Evolutionary conservation across 2,888 invertebrate genomes (phyloP), one percentile per base, ranked within the genome.

Genomic region (Polylopha cassiicola): DNA sequence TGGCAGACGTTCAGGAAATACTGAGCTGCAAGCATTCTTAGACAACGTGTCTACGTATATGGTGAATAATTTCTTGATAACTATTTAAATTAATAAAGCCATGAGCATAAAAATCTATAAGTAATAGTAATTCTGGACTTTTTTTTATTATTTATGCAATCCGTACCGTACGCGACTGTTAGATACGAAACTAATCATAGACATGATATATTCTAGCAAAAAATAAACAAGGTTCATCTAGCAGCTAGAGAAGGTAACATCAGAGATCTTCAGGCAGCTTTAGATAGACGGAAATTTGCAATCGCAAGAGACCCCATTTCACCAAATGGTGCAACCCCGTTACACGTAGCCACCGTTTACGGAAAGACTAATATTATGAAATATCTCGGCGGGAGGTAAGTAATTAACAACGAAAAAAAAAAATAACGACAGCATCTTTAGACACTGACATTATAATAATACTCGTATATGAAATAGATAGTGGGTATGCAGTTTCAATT

Each of bases 251-350:
- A 93, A 53, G 97, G 97, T 3, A 93, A 92, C 61, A 86, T 97
- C 48, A 86, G 93, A 54, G 93, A 95, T 55, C 85, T 97, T 37
- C 95, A 95, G 74, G 90, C 93, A 52, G 91, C 95, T 1, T 73
- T 96, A 58, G 95, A 97, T 75, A 86, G 97, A 51, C 91, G 96
- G 64, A 95, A 95, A 88, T 94, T 97, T 67, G 96, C 95, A 1
- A 90, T 95, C 44, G 96, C 97, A 10, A 90, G 93, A 54, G 95
- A 97, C 71, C 90, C 92, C 43, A 87, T 90, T 50, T 93, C 94
- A n/a, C 90, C 93, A 0, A 90, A 93, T 55, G 94, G 95, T 2
- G 91, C 95, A 10, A 93, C 95, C 2, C 95, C 96, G 0, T 82
- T 97, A 42, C 97, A 97, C 71, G 92, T 94, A 6, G 95, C 95